A percentile compares a stretch with the other conserved stretches of the same genome.
Conservation (phyloP, 2,888 invertebrate species). For the Oscheius sp. region DNA sequence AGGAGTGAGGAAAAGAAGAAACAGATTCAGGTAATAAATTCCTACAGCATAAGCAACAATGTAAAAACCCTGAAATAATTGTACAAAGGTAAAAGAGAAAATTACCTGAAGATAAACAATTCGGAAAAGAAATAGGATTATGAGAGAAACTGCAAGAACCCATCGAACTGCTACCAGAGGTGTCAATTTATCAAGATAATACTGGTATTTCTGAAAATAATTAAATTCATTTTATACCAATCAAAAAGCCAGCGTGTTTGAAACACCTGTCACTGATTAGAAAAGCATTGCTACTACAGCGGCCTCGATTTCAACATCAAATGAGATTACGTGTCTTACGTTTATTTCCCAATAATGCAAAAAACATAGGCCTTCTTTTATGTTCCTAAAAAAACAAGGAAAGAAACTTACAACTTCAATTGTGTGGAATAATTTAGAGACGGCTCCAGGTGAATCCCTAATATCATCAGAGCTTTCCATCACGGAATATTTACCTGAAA, state of each 20-base stretch:
- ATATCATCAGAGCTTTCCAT: slow-evolving; percentile 69
- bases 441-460: slow-evolving; percentile 66
- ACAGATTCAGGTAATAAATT: slow-evolving; percentile 98
- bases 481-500: slow-evolving; percentile 38
- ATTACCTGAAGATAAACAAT: slow-evolving; percentile 69
- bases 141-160: slow-evolving; percentile 63
- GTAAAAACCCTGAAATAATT: slow-evolving; percentile 89
- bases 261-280: background rate
- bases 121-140: slow-evolving; percentile 64
- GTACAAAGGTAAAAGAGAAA: background rate
- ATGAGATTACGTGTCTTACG: background rate
- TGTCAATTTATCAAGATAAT: slow-evolving; percentile 72
- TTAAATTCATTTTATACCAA: background rate
- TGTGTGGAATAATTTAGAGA: slow-evolving; percentile 63
- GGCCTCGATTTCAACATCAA: background rate
- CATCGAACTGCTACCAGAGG: slow-evolving; percentile 70
- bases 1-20: slow-evolving; percentile 99
- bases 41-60: slow-evolving; percentile 98
- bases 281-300: background rate
- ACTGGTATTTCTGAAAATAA: slow-evolving; percentile 69
- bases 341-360: background rate
- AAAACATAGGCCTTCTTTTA: background rate
- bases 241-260: background rate
- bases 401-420: slow-evolving; percentile 62
- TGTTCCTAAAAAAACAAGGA: background rate